phyloP scores from a whole-genome alignment of 2,797 vertebrate species.

The Catharus ustulatus region DNA sequence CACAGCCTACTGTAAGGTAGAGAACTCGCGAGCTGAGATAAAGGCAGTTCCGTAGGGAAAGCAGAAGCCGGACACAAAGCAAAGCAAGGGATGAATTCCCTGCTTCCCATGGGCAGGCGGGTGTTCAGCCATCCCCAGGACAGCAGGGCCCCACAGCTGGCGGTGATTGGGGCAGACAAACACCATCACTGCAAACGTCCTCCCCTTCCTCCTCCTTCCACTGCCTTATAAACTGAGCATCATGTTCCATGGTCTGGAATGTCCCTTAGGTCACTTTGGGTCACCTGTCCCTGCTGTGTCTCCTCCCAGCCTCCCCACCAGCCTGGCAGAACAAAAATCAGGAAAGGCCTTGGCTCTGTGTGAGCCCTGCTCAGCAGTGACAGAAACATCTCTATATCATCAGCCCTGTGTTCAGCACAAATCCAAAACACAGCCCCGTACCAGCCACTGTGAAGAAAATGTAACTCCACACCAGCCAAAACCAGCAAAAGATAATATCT shows the following conservation, averaged over 20 bases:
- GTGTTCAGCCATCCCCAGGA: not conserved
- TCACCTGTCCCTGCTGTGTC: fast-evolving
- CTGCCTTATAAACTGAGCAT: fast-evolving
- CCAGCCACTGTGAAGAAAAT: not conserved
- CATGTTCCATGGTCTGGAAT: not conserved
- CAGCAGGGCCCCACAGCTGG: not conserved
- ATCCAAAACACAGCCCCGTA: not conserved
- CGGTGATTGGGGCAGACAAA: not conserved
- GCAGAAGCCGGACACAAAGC: fast-evolving
- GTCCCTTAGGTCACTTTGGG: no score
- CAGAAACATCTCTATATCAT: not conserved
- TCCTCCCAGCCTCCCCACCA: not conserved
- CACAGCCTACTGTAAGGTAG: not conserved
- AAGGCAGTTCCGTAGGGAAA: not conserved
- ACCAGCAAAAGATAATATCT: not conserved
- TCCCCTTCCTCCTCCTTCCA: not conserved
- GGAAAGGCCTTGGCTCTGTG: not conserved
- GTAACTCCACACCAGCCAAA: not conserved
- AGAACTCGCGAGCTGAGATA: not conserved
- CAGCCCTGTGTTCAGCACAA: not conserved
- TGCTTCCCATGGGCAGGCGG: fast-evolving
- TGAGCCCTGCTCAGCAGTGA: not conserved
- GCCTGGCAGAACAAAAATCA: not conserved
- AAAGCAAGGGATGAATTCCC: not conserved
- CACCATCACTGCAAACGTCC: fast-evolving